Percentiles rank a stretch among this genome's conserved stretches.
Conservation (phyloP, 2,113 vertebrate species). For the Monopterus albus region DNA sequence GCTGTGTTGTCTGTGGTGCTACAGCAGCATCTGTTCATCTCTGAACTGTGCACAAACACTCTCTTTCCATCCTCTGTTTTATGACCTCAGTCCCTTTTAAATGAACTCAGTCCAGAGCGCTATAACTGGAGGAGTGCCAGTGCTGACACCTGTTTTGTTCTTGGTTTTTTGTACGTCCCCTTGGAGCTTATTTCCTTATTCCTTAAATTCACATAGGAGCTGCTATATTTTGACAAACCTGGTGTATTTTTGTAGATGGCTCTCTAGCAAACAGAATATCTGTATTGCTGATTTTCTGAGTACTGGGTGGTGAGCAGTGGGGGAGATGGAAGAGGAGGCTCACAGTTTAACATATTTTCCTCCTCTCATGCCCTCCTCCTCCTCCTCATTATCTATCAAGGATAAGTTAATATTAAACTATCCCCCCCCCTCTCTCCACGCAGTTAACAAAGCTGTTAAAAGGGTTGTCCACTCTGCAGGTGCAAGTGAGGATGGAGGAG, state of each 20-base stretch:
- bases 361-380: background rate
- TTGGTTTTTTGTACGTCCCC: conserved; percentile 2
- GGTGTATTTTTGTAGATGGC: background rate
- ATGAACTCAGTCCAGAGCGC: background rate
- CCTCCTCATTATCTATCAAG: too few relatives aligned
- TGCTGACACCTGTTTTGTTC: conserved; percentile 11
- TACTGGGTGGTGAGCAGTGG: too few relatives aligned
- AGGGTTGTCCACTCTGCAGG: background rate
- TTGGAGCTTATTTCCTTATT: conserved; percentile 5
- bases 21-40: background rate
- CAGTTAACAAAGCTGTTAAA: conserved; percentile 18
- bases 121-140: background rate
- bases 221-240: too few relatives aligned
- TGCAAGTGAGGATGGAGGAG: too few relatives aligned
- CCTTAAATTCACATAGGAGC: background rate
- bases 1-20: background rate
- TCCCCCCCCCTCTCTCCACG: background rate
- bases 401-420: too few relatives aligned
- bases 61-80: background rate
- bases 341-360: background rate
- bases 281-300: too few relatives aligned
- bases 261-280: background rate
- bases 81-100: background rate
- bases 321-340: background rate
- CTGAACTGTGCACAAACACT: background rate